These are phyloP conservation scores for Leptonema lineaticorne DNA, from an alignment of 1,140 invertebrate genomes.

Conservation along the genomic window DNA sequence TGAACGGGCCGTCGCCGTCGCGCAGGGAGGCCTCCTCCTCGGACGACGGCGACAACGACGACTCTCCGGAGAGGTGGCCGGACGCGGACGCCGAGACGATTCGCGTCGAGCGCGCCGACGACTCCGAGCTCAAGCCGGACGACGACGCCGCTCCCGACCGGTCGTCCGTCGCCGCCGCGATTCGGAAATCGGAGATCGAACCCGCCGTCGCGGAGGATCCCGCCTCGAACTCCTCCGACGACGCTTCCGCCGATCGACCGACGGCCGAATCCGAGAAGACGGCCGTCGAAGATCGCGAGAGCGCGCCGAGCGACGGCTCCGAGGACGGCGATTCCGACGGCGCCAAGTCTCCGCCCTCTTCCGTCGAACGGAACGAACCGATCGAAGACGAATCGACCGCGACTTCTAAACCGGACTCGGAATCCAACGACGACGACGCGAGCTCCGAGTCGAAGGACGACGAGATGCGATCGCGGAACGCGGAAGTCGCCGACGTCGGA, in stretches of 20 bases:
- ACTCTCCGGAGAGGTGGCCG: neutral
- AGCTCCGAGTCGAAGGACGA: neutral
- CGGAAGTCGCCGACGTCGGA: neutral
- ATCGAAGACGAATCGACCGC: neutral
- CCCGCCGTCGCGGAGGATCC: slow-evolving; percentile 35
- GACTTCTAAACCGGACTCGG: too few species aligned
- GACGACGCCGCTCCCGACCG: slow-evolving; percentile 26
- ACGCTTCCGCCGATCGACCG: neutral
- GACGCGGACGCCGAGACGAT: neutral
- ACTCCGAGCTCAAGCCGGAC: neutral
- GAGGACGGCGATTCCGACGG: too few species aligned
- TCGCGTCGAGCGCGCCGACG: neutral
- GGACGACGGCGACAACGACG: neutral
- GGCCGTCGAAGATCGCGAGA: neutral
- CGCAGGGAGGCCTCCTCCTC: neutral
- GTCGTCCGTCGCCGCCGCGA: slow-evolving; percentile 45
- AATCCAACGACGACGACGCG: neutral
- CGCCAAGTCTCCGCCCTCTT: too few species aligned
- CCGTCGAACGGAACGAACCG: neutral
- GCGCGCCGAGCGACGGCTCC: neutral
- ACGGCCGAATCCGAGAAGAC: neutral
- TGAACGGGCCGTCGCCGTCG: neutral
- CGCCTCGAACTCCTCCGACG: neutral
- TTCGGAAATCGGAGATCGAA: slow-evolving; percentile 36
- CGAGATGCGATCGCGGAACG: neutral